phyloP scores from a whole-genome alignment of 2,797 vertebrate genomes.

The Australoheros facetus region DNA sequence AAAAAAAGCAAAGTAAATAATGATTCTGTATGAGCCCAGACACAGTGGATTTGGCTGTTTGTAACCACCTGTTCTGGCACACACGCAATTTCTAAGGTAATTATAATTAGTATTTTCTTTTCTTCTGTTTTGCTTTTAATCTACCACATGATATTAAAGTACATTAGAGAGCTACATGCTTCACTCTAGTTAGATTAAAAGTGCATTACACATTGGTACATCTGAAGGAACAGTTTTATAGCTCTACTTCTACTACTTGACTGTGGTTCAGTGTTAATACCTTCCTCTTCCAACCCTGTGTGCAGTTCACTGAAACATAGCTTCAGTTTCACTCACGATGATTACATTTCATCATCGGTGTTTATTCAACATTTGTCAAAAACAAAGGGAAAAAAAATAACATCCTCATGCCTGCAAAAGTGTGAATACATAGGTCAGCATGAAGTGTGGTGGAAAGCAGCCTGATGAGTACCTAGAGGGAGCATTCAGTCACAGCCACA shows the following conservation, averaged over 20 bases:
- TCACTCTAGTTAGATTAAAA: not conserved
- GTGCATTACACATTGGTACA: not conserved
- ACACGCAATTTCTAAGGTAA: slow-evolving; percentile 3
- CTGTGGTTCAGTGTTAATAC: not conserved
- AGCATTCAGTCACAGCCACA: slow-evolving; percentile 18
- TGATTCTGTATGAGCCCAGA: slow-evolving; percentile 23
- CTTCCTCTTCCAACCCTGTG: not conserved
- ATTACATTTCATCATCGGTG: not conserved
- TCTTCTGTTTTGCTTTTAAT: not conserved
- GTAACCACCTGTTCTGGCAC: slow-evolving; percentile 34
- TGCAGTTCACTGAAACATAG: not conserved
- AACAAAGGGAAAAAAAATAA: slow-evolving; percentile 13
- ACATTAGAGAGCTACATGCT: not conserved
- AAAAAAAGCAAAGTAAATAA: slow-evolving; percentile 3
- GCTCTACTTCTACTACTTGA: not conserved
- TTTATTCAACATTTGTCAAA: not conserved
- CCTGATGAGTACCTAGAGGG: slow-evolving; percentile 6
- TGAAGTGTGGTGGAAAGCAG: slow-evolving; percentile 21
- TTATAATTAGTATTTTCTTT: not conserved
- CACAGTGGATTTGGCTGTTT: slow-evolving; percentile 16
- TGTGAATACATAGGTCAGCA: slow-evolving; percentile 22
- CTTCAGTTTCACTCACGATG: not conserved
- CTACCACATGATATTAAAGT: not conserved
- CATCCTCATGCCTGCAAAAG: slow-evolving; percentile 24
- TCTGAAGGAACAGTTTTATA: not conserved